A percentile compares a stretch with the other conserved stretches of the same genome.
These are phyloP conservation scores for Ceratina australensis DNA, from an alignment of 1,140 invertebrate genomes.

Conservation along the genomic window DNA sequence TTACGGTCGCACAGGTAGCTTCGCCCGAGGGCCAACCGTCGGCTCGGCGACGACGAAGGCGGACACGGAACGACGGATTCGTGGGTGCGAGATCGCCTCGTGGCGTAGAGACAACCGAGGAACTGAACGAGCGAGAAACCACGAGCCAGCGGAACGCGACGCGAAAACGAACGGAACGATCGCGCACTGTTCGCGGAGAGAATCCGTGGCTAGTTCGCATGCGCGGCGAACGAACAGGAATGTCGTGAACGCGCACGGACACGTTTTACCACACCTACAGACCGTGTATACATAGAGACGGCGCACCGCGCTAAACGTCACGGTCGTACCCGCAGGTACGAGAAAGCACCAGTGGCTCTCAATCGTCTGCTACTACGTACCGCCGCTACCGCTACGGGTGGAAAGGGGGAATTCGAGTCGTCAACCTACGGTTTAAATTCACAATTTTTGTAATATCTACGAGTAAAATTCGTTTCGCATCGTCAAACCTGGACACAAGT, in stretches of 20 bases:
- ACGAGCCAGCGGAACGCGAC: conserved; percentile 33
- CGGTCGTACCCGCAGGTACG: conserved; percentile 63
- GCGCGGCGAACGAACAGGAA: conserved; percentile 54
- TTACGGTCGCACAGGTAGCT: neutral
- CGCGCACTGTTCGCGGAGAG: conserved; percentile 31
- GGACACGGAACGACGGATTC: neutral
- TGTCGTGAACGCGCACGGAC: conserved; percentile 34
- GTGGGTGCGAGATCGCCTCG: neutral
- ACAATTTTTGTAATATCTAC: neutral
- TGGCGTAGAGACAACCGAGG: too few relatives aligned
- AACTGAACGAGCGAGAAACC: conserved; percentile 47
- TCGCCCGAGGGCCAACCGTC: neutral
- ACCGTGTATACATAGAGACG: neutral
- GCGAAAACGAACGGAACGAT: conserved; percentile 58
- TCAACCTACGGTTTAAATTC: too few relatives aligned
- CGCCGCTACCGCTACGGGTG: too few relatives aligned
- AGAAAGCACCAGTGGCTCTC: conserved; percentile 70
- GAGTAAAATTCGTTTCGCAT: neutral
- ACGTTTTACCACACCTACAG: conserved; percentile 38
- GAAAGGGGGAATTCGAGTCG: neutral
- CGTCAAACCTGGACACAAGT: too few relatives aligned
- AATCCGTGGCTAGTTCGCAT: conserved; percentile 55
- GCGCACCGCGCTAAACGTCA: conserved; percentile 44
- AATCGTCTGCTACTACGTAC: conserved; percentile 48
- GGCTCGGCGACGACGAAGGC: neutral